These are phyloP conservation scores for Zingel zingel DNA, from an alignment of 2,113 vertebrate genomes.

Conservation along the genomic window DNA sequence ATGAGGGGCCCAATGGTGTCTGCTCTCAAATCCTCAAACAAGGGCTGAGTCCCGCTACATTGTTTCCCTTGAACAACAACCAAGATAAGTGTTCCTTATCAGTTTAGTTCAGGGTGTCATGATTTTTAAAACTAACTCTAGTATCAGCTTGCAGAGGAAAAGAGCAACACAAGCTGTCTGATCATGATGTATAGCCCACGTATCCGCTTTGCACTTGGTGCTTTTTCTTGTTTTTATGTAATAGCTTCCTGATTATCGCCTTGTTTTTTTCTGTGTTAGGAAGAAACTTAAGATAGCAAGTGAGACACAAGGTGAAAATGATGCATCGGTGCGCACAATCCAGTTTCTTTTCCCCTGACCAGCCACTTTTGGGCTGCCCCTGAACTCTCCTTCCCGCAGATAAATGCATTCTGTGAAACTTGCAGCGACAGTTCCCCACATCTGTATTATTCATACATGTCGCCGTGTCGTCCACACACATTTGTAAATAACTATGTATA, in stretches of 20 bases:
- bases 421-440: conserved; percentile 57
- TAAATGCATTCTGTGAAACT: conserved; percentile 36
- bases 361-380: conserved; percentile 17
- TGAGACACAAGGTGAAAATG: conserved; percentile 11
- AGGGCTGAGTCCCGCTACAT: not conserved
- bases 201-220: not conserved
- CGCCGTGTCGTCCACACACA: conserved; percentile 61
- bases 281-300: not conserved
- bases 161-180: conserved; percentile 35
- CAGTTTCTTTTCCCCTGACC: conserved; percentile 21
- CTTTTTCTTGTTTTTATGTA: conserved; percentile 23
- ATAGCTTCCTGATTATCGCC: conserved; percentile 21
- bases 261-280: conserved; percentile 11
- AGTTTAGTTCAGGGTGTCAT: conserved; percentile 30
- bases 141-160: conserved; percentile 37
- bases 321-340: conserved; percentile 15
- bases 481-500: conserved; percentile 79
- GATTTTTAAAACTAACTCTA: conserved; percentile 40
- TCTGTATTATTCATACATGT: conserved; percentile 79
- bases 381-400: conserved; percentile 20
- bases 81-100: conserved; percentile 59
- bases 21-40: conserved; percentile 33
- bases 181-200: not conserved
- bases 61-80: conserved; percentile 38
- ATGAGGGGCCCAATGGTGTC: conserved; percentile 41